Conservation (phyloP, 2,888 invertebrate species). For the Clivina fossor region DNA sequence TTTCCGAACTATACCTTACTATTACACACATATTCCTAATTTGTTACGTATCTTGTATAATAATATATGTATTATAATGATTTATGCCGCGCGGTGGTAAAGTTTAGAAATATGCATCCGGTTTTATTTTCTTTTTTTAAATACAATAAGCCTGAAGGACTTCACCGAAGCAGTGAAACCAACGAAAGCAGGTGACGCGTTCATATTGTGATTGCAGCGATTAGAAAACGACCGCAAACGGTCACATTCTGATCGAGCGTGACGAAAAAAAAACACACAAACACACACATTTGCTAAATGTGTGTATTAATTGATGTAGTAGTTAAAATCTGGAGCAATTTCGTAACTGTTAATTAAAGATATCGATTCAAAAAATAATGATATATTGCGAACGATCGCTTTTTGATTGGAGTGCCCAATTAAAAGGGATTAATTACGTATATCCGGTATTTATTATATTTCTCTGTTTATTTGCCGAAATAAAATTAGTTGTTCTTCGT, state of each 20-base stretch:
- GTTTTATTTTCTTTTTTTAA: no score
- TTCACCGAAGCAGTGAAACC: slow-evolving; percentile 7
- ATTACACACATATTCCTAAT: no score
- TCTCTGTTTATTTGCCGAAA: slow-evolving; percentile 1
- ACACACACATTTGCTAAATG: slow-evolving; percentile 3
- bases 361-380: slow-evolving; percentile 8
- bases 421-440: slow-evolving; percentile 13
- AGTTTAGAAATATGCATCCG: slow-evolving; percentile 5
- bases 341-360: slow-evolving; percentile 28
- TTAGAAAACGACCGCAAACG: slow-evolving; percentile 8
- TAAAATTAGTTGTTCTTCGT: no score
- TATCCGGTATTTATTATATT: slow-evolving; percentile 16
- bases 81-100: neutral
- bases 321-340: slow-evolving; percentile 27
- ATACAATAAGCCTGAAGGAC: no score
- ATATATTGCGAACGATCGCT: slow-evolving; percentile 2
- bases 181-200: neutral
- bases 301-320: slow-evolving; percentile 6
- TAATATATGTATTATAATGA: neutral
- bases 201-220: neutral
- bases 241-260: neutral
- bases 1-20: neutral
- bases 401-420: slow-evolving; percentile 11
- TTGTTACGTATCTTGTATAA: neutral
- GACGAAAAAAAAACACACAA: no score